Base-by-base conservation (phyloP, 1,140 invertebrate species). In the Musca domestica region DNA sequence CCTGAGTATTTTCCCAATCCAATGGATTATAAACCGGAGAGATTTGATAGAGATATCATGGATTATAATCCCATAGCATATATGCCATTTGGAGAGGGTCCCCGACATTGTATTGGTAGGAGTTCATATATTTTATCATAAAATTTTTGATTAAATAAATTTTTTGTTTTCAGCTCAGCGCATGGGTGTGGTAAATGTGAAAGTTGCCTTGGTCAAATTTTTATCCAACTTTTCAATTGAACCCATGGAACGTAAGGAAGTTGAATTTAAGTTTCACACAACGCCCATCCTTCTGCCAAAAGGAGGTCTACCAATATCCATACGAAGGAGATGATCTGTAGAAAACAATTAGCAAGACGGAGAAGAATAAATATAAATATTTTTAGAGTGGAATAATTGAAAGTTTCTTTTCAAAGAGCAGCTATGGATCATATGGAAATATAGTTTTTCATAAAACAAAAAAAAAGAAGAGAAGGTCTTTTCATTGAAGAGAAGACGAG, bases 71-170 rank as follows among this genome's bases (percentile, higher is more conserved):
- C 63, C 17, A 56, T 68, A 9, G 83, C 85, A 2, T 91, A 86
- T 74, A 80, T 89, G 69, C 89, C 90, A 3, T 91, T 92, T 78
- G 89, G 88, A 17, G 87, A 87, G 70, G 90, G 90, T 20, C 86
- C 87, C 3, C 77, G 88, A 64, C 88, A 88, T 70, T 91, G 90
- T 76, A 89, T 91, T 64, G 86, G 86, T 86, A 69, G 74, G 66
- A 22, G 12, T n/a, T 41, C 2, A 41, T 12, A 41, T 9, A 41
- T 41, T 41, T 5, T 41, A 2, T 10, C 10, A 41, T 41, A 41
- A 12, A 14, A 51, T 20, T 34, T 49, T 20, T 30, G 0, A 12
- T 12, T 9, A 20, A 34, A 1, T n/a, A 0, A 14, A 10, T 9
- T 17, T n/a, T 19, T 17, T 54, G 23, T 17, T 23, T 27, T 1